These are phyloP conservation scores for Neria commutata DNA, from an alignment of 2,888 invertebrate species.

Conservation along the genomic window DNA sequence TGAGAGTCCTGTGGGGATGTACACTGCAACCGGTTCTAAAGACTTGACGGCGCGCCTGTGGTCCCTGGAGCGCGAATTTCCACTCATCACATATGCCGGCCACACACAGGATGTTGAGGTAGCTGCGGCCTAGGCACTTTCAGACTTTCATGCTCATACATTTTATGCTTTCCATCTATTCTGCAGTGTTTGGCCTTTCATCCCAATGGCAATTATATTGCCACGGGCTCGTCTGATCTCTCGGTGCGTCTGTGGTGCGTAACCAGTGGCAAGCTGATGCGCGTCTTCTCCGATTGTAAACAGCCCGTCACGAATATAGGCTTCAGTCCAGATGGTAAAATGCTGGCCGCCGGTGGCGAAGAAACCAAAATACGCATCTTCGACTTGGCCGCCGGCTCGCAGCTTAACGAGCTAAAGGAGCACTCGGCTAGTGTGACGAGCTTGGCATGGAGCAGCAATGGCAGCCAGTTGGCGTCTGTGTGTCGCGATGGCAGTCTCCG, in stretches of 20 bases:
- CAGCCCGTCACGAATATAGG: constrained; percentile 76
- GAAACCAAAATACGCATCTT: constrained; percentile 71
- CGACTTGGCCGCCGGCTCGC: constrained; percentile 69
- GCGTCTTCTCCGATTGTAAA: constrained; percentile 80
- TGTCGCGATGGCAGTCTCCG: constrained; percentile 71
- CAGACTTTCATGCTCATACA: background rate
- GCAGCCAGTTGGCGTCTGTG: constrained; percentile 70
- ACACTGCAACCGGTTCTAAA: constrained; percentile 86
- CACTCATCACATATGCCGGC: constrained; percentile 84
- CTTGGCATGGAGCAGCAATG: constrained; percentile 67
- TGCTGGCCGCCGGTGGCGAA: constrained; percentile 81
- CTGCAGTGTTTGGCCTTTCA: constrained; percentile 74
- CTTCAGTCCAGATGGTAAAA: constrained; percentile 85
- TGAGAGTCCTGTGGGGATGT: constrained; percentile 73
- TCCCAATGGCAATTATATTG: constrained; percentile 88
- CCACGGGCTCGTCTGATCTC: constrained; percentile 89
- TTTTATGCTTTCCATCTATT: background rate
- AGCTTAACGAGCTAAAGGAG: constrained; percentile 67
- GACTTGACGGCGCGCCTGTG: constrained; percentile 88
- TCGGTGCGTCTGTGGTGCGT: constrained; percentile 87
- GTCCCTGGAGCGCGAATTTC: constrained; percentile 78
- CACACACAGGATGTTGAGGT: constrained; percentile 89
- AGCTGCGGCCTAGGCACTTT: constrained; percentile 54
- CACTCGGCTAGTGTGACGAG: constrained; percentile 66
- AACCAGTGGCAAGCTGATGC: constrained; percentile 79